These are phyloP conservation scores for Portevinia maculata DNA, from an alignment of 2,888 invertebrate genomes.

Conservation along the genomic window DNA sequence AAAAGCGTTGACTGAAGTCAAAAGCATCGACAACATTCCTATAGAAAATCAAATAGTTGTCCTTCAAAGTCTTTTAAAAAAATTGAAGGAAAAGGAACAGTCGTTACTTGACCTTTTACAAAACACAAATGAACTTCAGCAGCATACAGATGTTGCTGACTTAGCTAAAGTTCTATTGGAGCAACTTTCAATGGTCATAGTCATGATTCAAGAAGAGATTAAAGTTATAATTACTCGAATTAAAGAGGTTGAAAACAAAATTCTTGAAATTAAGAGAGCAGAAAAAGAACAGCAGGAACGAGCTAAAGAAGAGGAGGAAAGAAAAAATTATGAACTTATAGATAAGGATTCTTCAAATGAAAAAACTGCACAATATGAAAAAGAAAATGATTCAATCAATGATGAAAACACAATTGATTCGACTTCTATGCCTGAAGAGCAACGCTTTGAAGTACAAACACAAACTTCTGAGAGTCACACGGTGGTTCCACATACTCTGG, in stretches of 20 bases:
- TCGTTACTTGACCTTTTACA: conserved; percentile 83
- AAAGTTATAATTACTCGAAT: conserved; percentile 86
- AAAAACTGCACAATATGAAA: conserved; percentile 25
- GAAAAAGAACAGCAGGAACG: conserved; percentile 78
- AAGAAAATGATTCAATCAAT: conserved; percentile 79
- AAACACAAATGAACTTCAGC: conserved; percentile 83
- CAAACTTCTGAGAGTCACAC: conserved; percentile 86
- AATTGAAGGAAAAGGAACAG: conserved; percentile 83
- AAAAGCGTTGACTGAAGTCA: conserved; percentile 80
- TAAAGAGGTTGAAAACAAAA: conserved; percentile 83
- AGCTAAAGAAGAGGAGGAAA: conserved; percentile 65
- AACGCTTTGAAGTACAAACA: conserved; percentile 85
- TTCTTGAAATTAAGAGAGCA: conserved; percentile 77
- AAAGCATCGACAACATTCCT: conserved; percentile 82
- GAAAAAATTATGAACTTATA: too few relatives aligned
- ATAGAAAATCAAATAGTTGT: conserved; percentile 84
- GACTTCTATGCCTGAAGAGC: conserved; percentile 89
- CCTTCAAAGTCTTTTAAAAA: conserved; percentile 84
- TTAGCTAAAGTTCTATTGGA: conserved; percentile 83
- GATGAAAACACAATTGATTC: conserved; percentile 86
- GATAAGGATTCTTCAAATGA: neutral
- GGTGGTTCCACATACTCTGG: conserved; percentile 82
- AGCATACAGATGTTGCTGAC: conserved; percentile 83
- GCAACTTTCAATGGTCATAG: conserved; percentile 85
- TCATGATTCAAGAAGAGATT: conserved; percentile 86